Evolutionary conservation across 2,797 vertebrate species (phyloP).

Genomic region (Cirrhinus molitorella): DNA sequence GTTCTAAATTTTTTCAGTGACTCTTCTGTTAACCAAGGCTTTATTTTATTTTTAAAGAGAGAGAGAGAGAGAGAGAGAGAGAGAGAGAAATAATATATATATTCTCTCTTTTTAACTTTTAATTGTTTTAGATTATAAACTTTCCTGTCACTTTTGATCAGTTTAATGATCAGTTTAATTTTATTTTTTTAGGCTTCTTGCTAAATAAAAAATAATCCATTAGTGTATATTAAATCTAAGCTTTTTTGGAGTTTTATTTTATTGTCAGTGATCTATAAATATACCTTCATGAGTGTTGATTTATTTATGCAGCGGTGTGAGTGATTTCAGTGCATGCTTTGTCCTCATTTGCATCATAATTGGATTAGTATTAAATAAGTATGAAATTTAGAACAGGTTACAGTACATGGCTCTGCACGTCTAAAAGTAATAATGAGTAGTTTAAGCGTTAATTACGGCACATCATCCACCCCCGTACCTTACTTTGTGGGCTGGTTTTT

Average conservation of each 20-base stretch:
- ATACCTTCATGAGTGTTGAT: slow-evolving; percentile 19
- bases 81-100: too few relatives aligned
- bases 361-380: slow-evolving; percentile 56
- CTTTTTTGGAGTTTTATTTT: neutral
- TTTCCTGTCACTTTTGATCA: too few relatives aligned
- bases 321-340: slow-evolving; percentile 24
- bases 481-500: slow-evolving; percentile 8
- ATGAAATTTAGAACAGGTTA: slow-evolving; percentile 54
- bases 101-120: too few relatives aligned
- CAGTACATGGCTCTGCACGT: slow-evolving; percentile 45
- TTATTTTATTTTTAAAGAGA: too few relatives aligned
- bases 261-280: slow-evolving; percentile 20
- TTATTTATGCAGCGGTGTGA: slow-evolving; percentile 14
- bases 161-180: too few relatives aligned
- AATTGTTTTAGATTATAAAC: too few relatives aligned
- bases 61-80: too few relatives aligned
- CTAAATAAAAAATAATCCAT: too few relatives aligned
- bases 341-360: slow-evolving; percentile 55
- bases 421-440: slow-evolving; percentile 58
- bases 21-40: too few relatives aligned
- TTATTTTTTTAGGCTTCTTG: too few relatives aligned
- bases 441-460: slow-evolving; percentile 52
- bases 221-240: neutral
- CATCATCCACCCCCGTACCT: slow-evolving; percentile 27
- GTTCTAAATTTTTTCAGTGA: too few relatives aligned